Base-by-base conservation (phyloP, 2,797 vertebrate genomes). In the Liasis olivaceus region DNA sequence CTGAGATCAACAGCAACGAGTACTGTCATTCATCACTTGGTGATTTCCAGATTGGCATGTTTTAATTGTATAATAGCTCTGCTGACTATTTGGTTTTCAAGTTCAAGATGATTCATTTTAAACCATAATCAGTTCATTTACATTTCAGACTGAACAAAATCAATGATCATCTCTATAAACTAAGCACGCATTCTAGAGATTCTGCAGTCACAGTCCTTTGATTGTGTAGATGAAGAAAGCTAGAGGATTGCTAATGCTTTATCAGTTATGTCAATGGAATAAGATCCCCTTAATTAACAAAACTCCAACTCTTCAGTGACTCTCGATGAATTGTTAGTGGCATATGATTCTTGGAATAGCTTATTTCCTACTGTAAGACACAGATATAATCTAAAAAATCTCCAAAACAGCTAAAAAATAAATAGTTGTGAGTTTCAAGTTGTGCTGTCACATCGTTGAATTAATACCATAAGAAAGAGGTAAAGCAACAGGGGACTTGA, bases 391-490 rank as follows among this genome's bases (percentile, higher is more conserved):
- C 24, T 87, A 91, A 87, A 81, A 58, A 77, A 86, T 56, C 63
- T n/a, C 42, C 28, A 62, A 86, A 89, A 64, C 15, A 91, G 24
- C 89, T 85, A 64, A 89, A 62, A 14, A 64, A 9, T 22, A 87
- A 89, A 87, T 63, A 85, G 31, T 89, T 64, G 17, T 28, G 2
- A 85, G 31, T 89, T 47, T 54, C 51, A 91, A 85, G 36, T 58
- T 89, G 59, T n/a, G 2, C 47, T 89, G 42, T 87, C n/a, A 63
- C 4, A 1, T 62, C 89, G 90, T 91, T 89, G 56, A 36, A 42
- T 92, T 89, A 91, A 47, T 47, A 13, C 6, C 66, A 4, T 89
- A 81, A 58, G 17, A 87, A 93, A 93, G n/a, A 63, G 26, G 93
- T 1, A 9, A 0, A 0, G 89, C 31, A 60, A 72, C 13, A 4